Conservation (phyloP, 1,140 invertebrate genomes). For the Tribolium castaneum region DNA sequence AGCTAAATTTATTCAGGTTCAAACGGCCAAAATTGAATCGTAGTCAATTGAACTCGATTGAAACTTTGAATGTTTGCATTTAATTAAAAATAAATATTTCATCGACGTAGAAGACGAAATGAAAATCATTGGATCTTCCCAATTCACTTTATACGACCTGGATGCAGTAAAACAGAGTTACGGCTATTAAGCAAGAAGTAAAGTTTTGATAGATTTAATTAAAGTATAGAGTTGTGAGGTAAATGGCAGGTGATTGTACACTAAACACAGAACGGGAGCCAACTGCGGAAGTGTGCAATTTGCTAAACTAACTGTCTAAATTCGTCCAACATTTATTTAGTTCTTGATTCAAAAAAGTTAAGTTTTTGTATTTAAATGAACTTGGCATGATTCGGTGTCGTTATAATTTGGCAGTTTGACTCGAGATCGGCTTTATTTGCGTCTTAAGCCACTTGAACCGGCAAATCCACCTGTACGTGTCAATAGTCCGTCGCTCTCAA, state of each 20-base stretch:
- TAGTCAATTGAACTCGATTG: neutral
- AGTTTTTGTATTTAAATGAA: too few species aligned
- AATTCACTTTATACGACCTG: constrained; percentile 13
- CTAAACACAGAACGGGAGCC: neutral
- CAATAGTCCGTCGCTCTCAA: constrained; percentile 31
- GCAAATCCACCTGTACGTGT: constrained; percentile 39
- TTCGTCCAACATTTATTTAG: too few species aligned
- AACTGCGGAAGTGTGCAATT: neutral
- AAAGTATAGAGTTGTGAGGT: neutral
- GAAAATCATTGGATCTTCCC: constrained; percentile 1
- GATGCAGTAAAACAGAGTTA: neutral
- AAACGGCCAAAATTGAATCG: neutral
- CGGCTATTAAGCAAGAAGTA: constrained; percentile 9
- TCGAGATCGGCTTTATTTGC: neutral
- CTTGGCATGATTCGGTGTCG: too few species aligned
- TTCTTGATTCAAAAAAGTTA: too few species aligned
- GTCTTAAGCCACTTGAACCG: constrained; percentile 7
- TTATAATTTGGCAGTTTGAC: neutral
- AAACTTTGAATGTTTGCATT: constrained; percentile 21
- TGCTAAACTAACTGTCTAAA: too few species aligned
- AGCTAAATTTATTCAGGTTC: too few species aligned
- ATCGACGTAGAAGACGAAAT: neutral
- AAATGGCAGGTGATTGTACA: neutral
- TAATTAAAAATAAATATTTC: constrained; percentile 22
- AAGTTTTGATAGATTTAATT: constrained; percentile 20